Evolutionary conservation across 2,113 vertebrate species (phyloP), one percentile per base, ranked within the genome.

Genomic region (Axis porcinus): DNA sequence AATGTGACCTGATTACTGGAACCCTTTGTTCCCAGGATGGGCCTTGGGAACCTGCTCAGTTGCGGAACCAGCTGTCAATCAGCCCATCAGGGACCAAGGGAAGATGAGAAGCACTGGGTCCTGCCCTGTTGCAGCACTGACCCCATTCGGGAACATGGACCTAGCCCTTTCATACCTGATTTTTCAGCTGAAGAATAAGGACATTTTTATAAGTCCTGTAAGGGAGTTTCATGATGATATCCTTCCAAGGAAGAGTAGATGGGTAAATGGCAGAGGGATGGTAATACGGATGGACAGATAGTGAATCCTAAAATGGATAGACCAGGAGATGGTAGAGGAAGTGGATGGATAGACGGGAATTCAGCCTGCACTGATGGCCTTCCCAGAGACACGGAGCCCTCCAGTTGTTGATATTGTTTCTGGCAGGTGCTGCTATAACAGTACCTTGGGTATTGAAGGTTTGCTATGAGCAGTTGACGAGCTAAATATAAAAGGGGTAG

Each of bases 1-100:
- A 54, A 93, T 28, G 57, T 78, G 96, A 36, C 97, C 95, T 95
- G 83, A 95, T 96, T 94, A 52, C 70, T 58, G 45, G 8, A n/a
- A 19, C 62, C 47, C n/a, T 91, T 89, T 96, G 92, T 96, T 96
- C 30, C 79, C n/a, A 70, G 40, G 74, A 82, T 86, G 47, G 91
- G 88, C 40, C n/a, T 76, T 86, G 67, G 84, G 54, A 86, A 13
- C 25, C 84, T 74, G 52, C 86, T 94, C 40, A 57, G 58, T 52
- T 50, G 43, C 47, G 55, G 55, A 97, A 19, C 76, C 27, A 78
- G 87, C 84, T 89, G 40, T 30, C 36, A 43, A 55, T 19, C 74
- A 92, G 54, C 91, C 92, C 60, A 40, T n/a, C 79, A 52, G 43
- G 81, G 62, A 43, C n/a, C 9, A 28, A 50, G 89, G 79, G 43